Evolutionary conservation across 2,797 vertebrate species (phyloP).

Genomic region (Staurois parvus): DNA sequence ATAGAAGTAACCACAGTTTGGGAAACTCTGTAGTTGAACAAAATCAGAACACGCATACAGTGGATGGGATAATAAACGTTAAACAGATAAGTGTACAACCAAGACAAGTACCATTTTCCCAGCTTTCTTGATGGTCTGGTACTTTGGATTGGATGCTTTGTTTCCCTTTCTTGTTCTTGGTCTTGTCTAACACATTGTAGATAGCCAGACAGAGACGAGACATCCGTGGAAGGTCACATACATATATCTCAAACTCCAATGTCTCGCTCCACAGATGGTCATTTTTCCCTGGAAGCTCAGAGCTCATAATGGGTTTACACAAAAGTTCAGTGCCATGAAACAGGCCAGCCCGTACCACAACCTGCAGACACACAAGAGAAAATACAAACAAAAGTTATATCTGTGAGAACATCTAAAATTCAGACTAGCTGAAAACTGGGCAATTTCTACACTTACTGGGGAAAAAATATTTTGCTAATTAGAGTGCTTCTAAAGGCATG

Average conservation of each 20-base stretch:
- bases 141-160: constrained; percentile 89
- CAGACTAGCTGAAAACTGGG: no score
- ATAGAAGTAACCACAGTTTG: no score
- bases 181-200: constrained; percentile 95
- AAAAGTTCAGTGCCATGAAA: constrained; percentile 97
- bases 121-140: constrained; percentile 93
- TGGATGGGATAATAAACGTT: background rate
- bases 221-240: constrained; percentile 95
- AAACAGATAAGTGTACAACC: background rate
- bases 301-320: constrained; percentile 90
- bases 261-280: constrained; percentile 90
- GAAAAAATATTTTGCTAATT: no score
- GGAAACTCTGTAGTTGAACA: no score
- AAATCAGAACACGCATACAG: no score
- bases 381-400: background rate
- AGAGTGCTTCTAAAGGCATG: no score
- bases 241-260: constrained; percentile 92
- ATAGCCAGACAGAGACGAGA: constrained; percentile 95
- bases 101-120: constrained; percentile 82
- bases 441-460: no score
- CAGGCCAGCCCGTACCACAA: constrained; percentile 94
- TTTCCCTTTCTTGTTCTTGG: constrained; percentile 94
- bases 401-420: no score
- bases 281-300: constrained; percentile 88
- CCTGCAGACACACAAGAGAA: constrained; percentile 71